phyloP scores from a whole-genome alignment of 1,140 invertebrate genomes.

The Zophobas atratus region DNA sequence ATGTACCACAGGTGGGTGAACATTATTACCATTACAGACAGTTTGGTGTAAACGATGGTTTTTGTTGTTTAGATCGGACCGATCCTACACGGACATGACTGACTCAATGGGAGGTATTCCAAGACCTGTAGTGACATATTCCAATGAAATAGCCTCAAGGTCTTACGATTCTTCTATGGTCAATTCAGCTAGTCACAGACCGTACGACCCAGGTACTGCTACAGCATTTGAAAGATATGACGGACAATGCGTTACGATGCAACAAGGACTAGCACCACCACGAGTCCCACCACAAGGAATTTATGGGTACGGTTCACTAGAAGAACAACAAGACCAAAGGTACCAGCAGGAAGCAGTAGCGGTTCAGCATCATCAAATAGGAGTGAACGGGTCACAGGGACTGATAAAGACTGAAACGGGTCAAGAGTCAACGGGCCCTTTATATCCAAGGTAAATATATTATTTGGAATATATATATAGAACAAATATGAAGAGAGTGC shows the following conservation, averaged over 20 bases:
- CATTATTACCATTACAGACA: no score
- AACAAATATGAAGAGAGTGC: no score
- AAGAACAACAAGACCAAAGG: slow-evolving; percentile 73
- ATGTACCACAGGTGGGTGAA: slow-evolving; percentile 66
- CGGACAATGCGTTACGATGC: slow-evolving; percentile 72
- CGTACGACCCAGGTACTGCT: slow-evolving; percentile 73
- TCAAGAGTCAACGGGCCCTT: slow-evolving; percentile 72
- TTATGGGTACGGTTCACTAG: slow-evolving; percentile 71
- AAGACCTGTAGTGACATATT: slow-evolving; percentile 76
- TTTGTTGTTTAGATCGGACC: slow-evolving; percentile 57
- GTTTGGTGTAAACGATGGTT: no score
- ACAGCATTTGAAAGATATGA: slow-evolving; percentile 80
- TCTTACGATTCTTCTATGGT: slow-evolving; percentile 67
- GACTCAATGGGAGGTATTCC: slow-evolving; percentile 69
- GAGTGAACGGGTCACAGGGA: slow-evolving; percentile 69
- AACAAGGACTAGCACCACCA: slow-evolving; percentile 74
- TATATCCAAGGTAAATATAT: slow-evolving; percentile 77
- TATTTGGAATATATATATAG: background rate
- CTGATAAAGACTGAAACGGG: slow-evolving; percentile 79
- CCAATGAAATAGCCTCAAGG: slow-evolving; percentile 72
- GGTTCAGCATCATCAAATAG: slow-evolving; percentile 76
- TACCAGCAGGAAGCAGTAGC: slow-evolving; percentile 73
- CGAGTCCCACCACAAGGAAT: slow-evolving; percentile 68
- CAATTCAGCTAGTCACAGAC: slow-evolving; percentile 72
- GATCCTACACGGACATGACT: slow-evolving; percentile 71